These are phyloP conservation scores for Creontiades dilutus DNA, from an alignment of 2,888 invertebrate species.

Conservation along the genomic window DNA sequence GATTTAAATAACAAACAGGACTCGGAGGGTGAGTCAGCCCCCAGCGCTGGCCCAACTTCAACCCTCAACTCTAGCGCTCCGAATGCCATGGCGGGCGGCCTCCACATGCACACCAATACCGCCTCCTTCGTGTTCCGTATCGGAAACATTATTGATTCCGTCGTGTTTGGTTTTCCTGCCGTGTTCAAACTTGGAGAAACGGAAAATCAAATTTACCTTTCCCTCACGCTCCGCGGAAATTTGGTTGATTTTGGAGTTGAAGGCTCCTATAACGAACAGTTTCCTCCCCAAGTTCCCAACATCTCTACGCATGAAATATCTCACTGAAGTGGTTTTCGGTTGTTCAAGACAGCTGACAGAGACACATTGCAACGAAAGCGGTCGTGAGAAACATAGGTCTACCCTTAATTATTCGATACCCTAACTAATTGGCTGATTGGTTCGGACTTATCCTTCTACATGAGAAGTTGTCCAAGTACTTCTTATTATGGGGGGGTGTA, in stretches of 20 bases:
- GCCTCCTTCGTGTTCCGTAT: constrained; percentile 34
- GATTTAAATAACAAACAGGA: constrained; percentile 69
- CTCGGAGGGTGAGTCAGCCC: constrained; percentile 64
- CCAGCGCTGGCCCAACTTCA: constrained; percentile 41
- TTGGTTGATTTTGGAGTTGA: constrained; percentile 3
- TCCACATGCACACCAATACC: constrained; percentile 34
- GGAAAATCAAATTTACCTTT: constrained; percentile 5
- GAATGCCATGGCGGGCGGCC: constrained; percentile 10
- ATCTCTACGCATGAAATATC: not conserved
- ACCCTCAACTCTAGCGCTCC: constrained; percentile 27
- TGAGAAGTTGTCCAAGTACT: too few relatives aligned
- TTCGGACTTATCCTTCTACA: too few relatives aligned
- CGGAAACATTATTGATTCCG: constrained; percentile 26
- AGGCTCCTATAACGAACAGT: not conserved
- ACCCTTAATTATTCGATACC: not conserved
- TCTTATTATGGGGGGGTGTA: too few relatives aligned
- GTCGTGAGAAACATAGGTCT: not conserved
- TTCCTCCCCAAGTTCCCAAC: not conserved
- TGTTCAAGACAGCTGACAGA: too few relatives aligned
- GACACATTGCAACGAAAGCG: not conserved
- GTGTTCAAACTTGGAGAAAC: constrained; percentile 9
- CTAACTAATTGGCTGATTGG: too few relatives aligned
- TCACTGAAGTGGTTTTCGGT: not conserved
- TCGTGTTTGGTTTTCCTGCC: not conserved
- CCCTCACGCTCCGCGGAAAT: not conserved